These are phyloP conservation scores for Notothenia rossii DNA, from an alignment of 2,113 vertebrate genomes.

Conservation along the genomic window DNA sequence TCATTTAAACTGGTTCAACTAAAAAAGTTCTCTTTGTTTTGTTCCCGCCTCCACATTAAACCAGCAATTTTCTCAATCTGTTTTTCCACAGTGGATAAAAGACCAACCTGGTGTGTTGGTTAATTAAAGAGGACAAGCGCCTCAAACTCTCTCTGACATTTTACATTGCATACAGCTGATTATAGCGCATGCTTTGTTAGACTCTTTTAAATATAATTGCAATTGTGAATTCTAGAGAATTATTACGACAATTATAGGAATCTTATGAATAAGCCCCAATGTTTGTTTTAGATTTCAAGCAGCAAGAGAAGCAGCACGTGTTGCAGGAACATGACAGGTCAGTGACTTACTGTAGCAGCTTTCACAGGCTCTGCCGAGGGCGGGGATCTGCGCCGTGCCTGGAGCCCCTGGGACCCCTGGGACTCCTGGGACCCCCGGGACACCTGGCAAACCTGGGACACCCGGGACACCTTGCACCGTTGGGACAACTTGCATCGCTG, in stretches of 20 bases:
- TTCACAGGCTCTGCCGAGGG: conserved; percentile 93
- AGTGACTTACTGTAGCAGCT: conserved; percentile 94
- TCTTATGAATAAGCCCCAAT: background rate
- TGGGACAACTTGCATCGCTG: conserved; percentile 2
- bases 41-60: background rate
- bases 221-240: conserved; percentile 4
- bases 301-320: background rate
- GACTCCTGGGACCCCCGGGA: conserved; percentile 19
- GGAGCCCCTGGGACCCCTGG: conserved; percentile 38
- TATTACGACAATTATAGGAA: background rate
- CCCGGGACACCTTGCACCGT: background rate
- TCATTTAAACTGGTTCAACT: background rate
- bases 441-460: background rate
- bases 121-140: no score
- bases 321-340: background rate
- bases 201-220: background rate
- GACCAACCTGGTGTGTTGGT: background rate
- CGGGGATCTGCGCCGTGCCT: conserved; percentile 62
- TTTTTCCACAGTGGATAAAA: background rate
- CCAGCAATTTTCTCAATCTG: background rate
- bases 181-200: background rate
- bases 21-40: background rate
- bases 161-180: background rate
- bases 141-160: background rate
- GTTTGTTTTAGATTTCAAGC: background rate